Conservation (phyloP, 2,797 vertebrate species). For the Sebastes umbrosus region DNA sequence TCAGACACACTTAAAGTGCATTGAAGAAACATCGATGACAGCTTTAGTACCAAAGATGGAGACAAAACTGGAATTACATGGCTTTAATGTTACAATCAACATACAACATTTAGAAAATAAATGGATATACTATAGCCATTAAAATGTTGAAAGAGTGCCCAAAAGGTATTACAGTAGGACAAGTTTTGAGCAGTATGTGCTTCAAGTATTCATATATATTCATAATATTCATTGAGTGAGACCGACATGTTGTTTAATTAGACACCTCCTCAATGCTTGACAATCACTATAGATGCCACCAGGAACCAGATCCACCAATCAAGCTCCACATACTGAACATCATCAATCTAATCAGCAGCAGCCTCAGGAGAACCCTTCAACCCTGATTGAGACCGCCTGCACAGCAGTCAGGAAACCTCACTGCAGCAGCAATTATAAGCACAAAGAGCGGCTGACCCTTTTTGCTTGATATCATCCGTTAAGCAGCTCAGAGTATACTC, state of each 20-base stretch:
- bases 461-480: background rate
- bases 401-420: constrained; percentile 12
- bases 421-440: background rate
- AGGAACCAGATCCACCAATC: background rate
- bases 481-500: background rate
- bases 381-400: constrained; percentile 6
- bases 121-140: background rate
- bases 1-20: background rate
- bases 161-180: background rate
- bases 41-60: background rate
- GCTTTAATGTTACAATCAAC: background rate
- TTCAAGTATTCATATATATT: background rate
- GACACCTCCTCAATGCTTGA: background rate
- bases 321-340: background rate
- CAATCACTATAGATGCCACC: background rate
- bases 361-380: constrained; percentile 8
- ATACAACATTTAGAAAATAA: background rate
- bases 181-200: background rate
- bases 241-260: background rate
- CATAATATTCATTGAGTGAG: background rate
- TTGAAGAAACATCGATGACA: background rate
- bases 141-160: background rate
- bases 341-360: background rate
- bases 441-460: background rate
- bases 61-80: background rate